These are phyloP conservation scores for Emydoidea blandingii DNA, from an alignment of 2,797 vertebrate species.

Conservation along the genomic window DNA sequence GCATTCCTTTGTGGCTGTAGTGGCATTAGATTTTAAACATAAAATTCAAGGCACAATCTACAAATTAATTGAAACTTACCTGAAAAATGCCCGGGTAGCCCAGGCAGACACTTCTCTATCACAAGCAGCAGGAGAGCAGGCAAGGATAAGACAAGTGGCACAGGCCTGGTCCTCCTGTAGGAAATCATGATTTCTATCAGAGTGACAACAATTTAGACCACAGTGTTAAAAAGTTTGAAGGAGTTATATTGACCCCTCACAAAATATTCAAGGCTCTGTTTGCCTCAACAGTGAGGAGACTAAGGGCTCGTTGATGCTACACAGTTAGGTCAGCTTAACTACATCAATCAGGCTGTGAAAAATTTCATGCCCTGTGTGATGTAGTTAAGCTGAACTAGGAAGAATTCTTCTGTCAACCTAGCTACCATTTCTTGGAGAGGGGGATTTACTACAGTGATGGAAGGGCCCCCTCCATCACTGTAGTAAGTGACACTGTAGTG, in stretches of 20 bases:
- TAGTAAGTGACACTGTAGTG: background rate
- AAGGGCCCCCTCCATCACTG: background rate
- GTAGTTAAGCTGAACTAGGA: background rate
- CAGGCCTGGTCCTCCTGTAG: slow-evolving; percentile 95
- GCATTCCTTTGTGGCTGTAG: background rate
- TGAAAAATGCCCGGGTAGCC: slow-evolving; percentile 96
- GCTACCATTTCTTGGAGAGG: background rate
- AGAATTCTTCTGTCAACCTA: background rate
- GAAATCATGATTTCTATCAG: background rate
- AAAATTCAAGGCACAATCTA: background rate
- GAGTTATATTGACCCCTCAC: background rate
- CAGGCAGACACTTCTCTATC: slow-evolving; percentile 94
- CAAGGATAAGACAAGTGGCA: slow-evolving; percentile 94
- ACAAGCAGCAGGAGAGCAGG: slow-evolving; percentile 90
- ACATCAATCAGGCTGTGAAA: background rate
- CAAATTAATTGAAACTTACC: slow-evolving; percentile 77
- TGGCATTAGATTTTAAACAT: background rate
- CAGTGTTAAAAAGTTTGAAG: background rate
- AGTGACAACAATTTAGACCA: background rate
- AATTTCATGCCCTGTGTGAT: background rate
- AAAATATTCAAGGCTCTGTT: background rate
- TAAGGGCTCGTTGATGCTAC: background rate
- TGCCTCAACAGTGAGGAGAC: background rate
- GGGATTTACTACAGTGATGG: background rate
- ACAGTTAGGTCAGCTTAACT: background rate